Evolutionary conservation across 2,797 vertebrate genomes (phyloP).

Genomic region (Myiotriccus ornatus): DNA sequence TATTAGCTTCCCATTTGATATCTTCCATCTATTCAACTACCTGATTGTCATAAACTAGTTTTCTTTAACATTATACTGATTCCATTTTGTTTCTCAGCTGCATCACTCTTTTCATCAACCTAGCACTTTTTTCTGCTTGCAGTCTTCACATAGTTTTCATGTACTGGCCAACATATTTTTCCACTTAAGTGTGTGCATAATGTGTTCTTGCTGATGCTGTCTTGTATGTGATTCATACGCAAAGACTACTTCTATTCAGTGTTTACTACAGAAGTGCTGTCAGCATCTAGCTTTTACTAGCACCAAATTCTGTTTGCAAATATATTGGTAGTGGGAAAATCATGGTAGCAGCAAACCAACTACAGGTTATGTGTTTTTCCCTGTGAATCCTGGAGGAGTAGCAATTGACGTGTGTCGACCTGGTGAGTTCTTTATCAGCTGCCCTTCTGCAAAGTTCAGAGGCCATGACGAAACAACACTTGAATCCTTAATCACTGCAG

Average conservation of each 20-base stretch:
- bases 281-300: neutral
- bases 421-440: neutral
- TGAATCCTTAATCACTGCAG: neutral
- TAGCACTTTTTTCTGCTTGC: neutral
- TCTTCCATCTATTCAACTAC: neutral
- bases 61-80: neutral
- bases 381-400: neutral
- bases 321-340: neutral
- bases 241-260: neutral
- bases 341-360: neutral
- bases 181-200: neutral
- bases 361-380: neutral
- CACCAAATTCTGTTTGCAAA: neutral
- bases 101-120: neutral
- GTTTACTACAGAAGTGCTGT: neutral
- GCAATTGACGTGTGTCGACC: neutral
- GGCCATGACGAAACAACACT: neutral
- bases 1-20: neutral
- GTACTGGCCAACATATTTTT: neutral
- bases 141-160: neutral
- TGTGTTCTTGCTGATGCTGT: neutral
- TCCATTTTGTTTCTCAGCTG: neutral
- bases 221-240: neutral
- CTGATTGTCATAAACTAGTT: neutral
- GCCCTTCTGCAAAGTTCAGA: neutral